phyloP scores from a whole-genome alignment of 2,113 vertebrate species.

The Ceyx cyanopectus region DNA sequence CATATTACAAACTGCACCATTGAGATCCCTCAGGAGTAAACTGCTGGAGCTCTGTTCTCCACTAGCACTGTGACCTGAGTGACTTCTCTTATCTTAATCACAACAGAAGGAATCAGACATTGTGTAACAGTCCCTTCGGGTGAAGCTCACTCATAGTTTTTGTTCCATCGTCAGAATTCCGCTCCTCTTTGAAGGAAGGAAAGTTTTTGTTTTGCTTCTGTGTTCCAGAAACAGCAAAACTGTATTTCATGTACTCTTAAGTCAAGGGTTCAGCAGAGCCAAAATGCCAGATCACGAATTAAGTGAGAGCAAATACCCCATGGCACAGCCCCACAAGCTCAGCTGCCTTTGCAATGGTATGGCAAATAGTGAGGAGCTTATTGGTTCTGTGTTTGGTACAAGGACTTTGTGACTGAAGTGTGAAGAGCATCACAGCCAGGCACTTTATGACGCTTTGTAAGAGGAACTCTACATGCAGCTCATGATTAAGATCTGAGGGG shows the following conservation, averaged over 20 bases:
- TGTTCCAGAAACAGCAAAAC: background rate
- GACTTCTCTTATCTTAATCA: background rate
- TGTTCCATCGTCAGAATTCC: background rate
- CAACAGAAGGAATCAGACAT: background rate
- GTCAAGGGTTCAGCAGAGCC: background rate
- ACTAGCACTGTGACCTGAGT: background rate
- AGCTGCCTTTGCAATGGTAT: background rate
- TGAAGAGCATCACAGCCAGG: background rate
- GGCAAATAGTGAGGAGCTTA: background rate
- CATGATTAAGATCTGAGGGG: background rate
- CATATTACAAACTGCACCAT: accelerated
- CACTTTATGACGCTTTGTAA: background rate
- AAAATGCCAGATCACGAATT: background rate
- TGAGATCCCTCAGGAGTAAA: background rate
- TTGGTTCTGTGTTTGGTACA: background rate
- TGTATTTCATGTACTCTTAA: background rate
- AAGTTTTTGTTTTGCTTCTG: background rate
- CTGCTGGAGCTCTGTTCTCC: background rate
- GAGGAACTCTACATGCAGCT: background rate
- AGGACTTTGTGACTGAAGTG: background rate
- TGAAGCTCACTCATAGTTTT: background rate
- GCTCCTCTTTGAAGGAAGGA: background rate
- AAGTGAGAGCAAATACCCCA: background rate
- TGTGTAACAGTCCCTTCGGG: background rate
- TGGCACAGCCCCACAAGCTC: background rate